Conservation (phyloP, 23 tunicate genomes). For the Styela clava region DNA sequence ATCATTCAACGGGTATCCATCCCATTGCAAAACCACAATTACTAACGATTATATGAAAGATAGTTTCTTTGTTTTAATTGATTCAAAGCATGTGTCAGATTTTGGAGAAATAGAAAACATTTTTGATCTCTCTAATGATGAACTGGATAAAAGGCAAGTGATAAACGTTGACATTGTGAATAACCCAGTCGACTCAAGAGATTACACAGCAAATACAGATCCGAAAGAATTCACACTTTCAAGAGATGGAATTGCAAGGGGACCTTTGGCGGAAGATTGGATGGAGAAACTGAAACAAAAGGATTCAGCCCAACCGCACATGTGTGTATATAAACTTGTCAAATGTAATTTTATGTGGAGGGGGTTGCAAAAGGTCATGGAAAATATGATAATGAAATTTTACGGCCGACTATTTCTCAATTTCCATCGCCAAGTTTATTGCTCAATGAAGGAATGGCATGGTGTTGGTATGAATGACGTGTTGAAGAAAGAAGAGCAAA, state of each 20-base stretch:
- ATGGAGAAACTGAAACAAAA: not conserved
- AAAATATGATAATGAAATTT: not conserved
- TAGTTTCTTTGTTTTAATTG: conserved; percentile 30
- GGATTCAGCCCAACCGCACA: not conserved
- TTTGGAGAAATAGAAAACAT: conserved; percentile 55
- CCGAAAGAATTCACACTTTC: conserved; percentile 27
- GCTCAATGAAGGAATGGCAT: conserved; percentile 25
- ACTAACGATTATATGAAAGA: conserved; percentile 63
- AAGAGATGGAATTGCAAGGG: too few species aligned
- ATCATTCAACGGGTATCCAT: conserved; percentile 71
- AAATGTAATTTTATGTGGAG: not conserved
- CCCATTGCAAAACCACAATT: conserved; percentile 60
- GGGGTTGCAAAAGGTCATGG: not conserved
- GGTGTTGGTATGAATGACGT: conserved; percentile 15
- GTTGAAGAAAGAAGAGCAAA: not conserved
- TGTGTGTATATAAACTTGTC: conserved; percentile 30
- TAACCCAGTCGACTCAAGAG: conserved; percentile 23
- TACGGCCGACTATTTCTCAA: not conserved
- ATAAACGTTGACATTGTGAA: conserved; percentile 44
- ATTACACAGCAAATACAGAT: conserved; percentile 43
- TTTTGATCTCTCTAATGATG: conserved; percentile 31
- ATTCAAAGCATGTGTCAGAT: conserved; percentile 35
- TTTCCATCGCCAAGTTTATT: conserved; percentile 9
- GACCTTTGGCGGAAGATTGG: too few species aligned
- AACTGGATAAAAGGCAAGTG: conserved; percentile 35